These are phyloP conservation scores for Leguminivora glycinivorella DNA, from an alignment of 1,140 invertebrate genomes.

Conservation along the genomic window DNA sequence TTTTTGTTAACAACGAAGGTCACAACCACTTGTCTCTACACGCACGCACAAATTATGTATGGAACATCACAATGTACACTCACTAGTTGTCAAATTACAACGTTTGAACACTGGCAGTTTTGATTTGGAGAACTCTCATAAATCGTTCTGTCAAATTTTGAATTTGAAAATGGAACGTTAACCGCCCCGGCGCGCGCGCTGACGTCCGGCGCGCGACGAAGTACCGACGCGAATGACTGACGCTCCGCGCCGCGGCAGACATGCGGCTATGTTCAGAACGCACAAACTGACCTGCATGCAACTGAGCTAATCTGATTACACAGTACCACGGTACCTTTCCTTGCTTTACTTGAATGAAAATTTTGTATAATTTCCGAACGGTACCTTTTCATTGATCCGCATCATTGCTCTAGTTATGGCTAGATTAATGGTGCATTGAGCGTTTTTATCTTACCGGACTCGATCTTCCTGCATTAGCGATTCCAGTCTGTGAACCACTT, in stretches of 20 bases:
- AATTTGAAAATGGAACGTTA: slow-evolving; percentile 52
- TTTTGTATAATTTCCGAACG: not conserved
- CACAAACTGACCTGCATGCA: slow-evolving; percentile 48
- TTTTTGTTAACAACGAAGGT: slow-evolving; percentile 51
- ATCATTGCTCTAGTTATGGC: slow-evolving; percentile 18
- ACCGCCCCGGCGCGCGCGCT: slow-evolving; percentile 52
- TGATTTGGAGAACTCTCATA: slow-evolving; percentile 40
- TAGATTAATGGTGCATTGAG: slow-evolving; percentile 7
- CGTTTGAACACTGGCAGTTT: slow-evolving; percentile 12
- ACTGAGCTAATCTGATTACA: slow-evolving; percentile 61
- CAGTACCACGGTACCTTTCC: slow-evolving; percentile 30
- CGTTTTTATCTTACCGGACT: slow-evolving; percentile 7
- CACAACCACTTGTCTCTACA: slow-evolving; percentile 60
- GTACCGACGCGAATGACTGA: slow-evolving; percentile 64
- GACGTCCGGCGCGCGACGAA: slow-evolving; percentile 47
- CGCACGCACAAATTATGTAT: slow-evolving; percentile 39
- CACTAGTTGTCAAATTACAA: not conserved
- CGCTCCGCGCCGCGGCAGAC: slow-evolving; percentile 36
- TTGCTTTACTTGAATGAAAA: slow-evolving; percentile 32
- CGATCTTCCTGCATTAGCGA: not conserved
- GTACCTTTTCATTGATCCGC: not conserved
- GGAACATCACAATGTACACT: slow-evolving; percentile 25
- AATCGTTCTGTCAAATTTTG: slow-evolving; percentile 45
- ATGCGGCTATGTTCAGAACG: slow-evolving; percentile 48
- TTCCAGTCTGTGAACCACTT: slow-evolving; percentile 4